Percentiles rank a stretch among this genome's conserved stretches.
These are phyloP conservation scores for Bombus haemorrhoidalis DNA, from an alignment of 1,140 invertebrate species.

Conservation along the genomic window DNA sequence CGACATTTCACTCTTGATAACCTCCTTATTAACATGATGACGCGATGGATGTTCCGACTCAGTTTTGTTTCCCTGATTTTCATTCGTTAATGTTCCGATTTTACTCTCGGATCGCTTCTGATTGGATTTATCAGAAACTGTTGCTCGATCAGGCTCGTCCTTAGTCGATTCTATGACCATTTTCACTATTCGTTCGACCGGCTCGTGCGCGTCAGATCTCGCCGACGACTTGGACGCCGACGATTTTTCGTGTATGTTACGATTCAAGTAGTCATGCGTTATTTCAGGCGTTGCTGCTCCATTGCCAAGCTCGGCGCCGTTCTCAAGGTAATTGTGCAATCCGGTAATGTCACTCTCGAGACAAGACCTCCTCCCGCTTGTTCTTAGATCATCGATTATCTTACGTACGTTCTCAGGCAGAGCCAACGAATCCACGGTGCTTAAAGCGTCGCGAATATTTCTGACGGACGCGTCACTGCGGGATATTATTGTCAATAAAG, in stretches of 20 bases:
- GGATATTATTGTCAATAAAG: slow-evolving; percentile 10
- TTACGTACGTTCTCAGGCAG: slow-evolving; percentile 13
- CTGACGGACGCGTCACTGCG: background rate
- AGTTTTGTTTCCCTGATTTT: background rate
- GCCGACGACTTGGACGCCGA: background rate
- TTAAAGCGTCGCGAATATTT: slow-evolving; percentile 4
- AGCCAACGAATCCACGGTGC: background rate
- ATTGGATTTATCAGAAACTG: too few relatives aligned
- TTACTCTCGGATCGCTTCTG: background rate
- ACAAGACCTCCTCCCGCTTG: slow-evolving; percentile 6
- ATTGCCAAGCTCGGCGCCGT: slow-evolving; percentile 66
- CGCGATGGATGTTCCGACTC: background rate
- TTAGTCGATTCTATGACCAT: background rate
- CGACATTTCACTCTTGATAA: slow-evolving; percentile 28
- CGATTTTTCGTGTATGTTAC: slow-evolving; percentile 52
- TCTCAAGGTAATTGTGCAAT: slow-evolving; percentile 59
- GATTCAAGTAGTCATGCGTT: slow-evolving; percentile 53
- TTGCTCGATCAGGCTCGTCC: background rate
- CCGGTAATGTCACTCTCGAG: slow-evolving; percentile 45
- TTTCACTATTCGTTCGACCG: background rate
- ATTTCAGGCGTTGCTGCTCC: slow-evolving; percentile 67
- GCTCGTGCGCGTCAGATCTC: background rate
- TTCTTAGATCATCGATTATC: slow-evolving; percentile 37
- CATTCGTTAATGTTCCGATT: background rate
- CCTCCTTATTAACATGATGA: background rate